A percentile compares a stretch with the other conserved stretches of the same genome.
Conservation (phyloP, 2,113 vertebrate genomes). For the Chloropsis hardwickii region DNA sequence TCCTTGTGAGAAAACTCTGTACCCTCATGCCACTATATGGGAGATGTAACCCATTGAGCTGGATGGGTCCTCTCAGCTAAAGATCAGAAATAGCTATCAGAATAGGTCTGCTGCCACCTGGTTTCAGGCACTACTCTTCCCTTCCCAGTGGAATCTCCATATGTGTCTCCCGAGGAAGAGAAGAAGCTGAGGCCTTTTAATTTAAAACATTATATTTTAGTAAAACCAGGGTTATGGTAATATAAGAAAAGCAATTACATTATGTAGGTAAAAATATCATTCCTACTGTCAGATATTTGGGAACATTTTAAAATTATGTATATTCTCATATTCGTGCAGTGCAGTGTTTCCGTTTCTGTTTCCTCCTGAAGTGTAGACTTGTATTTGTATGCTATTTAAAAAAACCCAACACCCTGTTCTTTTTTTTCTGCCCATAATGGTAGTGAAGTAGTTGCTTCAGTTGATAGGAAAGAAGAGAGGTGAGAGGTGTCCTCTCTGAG, state of each 20-base stretch:
- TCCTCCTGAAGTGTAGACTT: not conserved
- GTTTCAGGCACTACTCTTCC: not conserved
- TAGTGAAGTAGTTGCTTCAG: not conserved
- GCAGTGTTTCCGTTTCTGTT: not conserved
- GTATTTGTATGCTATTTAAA: not conserved
- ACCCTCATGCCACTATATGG: accelerated
- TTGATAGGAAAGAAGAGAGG: not conserved
- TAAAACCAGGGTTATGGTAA: not conserved
- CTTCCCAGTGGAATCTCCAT: not conserved
- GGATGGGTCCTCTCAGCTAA: not conserved
- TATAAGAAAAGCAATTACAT: not conserved
- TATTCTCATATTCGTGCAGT: not conserved
- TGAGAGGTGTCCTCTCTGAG: not conserved
- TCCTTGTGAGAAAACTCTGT: not conserved
- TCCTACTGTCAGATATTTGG: not conserved
- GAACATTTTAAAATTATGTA: not conserved
- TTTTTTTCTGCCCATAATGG: not conserved
- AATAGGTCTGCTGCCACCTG: not conserved
- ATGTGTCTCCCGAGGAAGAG: not conserved
- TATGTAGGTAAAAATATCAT: not conserved
- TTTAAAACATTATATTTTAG: not conserved
- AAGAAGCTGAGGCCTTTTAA: not conserved
- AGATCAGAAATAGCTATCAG: not conserved
- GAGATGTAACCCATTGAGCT: not conserved
- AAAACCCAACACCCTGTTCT: not conserved